Percentiles rank a stretch among this genome's conserved stretches.
These are phyloP conservation scores for Gallinago stenura DNA, from an alignment of 2,797 vertebrate genomes.

Conservation along the genomic window DNA sequence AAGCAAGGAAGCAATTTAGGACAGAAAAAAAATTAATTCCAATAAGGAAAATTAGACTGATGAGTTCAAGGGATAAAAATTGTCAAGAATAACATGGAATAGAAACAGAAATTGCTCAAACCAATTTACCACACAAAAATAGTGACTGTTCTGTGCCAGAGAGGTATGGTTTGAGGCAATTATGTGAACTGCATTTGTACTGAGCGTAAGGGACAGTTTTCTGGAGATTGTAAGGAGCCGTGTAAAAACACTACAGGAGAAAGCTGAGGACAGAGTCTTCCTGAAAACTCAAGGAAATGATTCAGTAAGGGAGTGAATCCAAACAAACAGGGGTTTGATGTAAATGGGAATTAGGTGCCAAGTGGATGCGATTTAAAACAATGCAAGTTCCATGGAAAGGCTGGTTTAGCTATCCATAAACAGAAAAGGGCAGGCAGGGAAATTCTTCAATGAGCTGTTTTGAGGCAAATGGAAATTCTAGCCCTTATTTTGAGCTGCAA, in stretches of 20 bases:
- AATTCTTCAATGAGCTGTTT: background rate
- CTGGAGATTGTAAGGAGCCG: background rate
- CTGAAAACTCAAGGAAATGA: constrained; percentile 59
- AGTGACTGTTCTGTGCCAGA: background rate
- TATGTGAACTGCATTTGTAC: background rate
- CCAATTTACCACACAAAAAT: background rate
- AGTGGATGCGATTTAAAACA: constrained; percentile 47
- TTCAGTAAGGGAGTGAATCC: constrained; percentile 47
- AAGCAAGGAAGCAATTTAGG: background rate
- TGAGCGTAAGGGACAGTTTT: background rate
- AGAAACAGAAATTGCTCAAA: background rate
- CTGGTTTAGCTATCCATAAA: background rate
- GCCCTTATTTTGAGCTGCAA: background rate
- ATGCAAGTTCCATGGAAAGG: constrained; percentile 3
- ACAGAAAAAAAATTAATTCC: background rate
- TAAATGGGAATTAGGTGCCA: constrained; percentile 39
- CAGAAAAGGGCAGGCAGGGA: background rate
- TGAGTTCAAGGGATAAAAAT: background rate
- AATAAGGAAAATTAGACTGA: background rate
- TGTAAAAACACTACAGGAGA: background rate
- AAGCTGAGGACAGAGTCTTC: constrained; percentile 8
- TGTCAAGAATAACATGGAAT: background rate
- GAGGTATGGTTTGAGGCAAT: background rate
- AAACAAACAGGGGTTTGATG: constrained; percentile 46
- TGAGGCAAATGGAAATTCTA: background rate